A percentile compares a stretch with the other conserved stretches of the same genome.
Conservation (phyloP, 92 coral and sea anemone species). For the Porites evermanni region DNA sequence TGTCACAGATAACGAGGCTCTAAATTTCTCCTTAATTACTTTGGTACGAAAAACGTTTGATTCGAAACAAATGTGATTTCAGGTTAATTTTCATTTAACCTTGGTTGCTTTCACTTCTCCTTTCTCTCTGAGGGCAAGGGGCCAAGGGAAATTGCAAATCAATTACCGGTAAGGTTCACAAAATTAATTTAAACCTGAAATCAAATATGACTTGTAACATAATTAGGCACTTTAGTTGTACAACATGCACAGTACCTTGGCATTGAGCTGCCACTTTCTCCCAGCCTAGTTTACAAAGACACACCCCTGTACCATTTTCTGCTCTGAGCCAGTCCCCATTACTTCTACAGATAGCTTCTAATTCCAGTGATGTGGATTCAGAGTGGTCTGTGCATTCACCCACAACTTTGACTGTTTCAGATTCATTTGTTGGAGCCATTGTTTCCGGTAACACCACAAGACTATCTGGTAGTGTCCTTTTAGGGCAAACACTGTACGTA, state of each 20-base stretch:
- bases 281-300: slow-evolving; percentile 76
- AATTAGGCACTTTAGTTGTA: no score
- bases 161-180: no score
- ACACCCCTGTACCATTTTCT: slow-evolving; percentile 31
- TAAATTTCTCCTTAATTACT: neutral
- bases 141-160: no score
- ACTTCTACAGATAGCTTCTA: slow-evolving; percentile 68
- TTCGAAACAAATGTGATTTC: neutral
- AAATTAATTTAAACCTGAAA: no score
- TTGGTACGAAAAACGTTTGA: neutral
- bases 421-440: slow-evolving; percentile 70
- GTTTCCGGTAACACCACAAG: slow-evolving; percentile 60
- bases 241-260: slow-evolving; percentile 33
- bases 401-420: slow-evolving; percentile 49
- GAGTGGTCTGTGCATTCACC: slow-evolving; percentile 66
- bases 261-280: slow-evolving; percentile 40
- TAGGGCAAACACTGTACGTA: slow-evolving; percentile 64
- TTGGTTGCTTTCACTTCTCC: no score
- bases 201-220: no score
- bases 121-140: no score
- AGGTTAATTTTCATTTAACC: no score
- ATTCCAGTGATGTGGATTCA: slow-evolving; percentile 43
- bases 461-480: slow-evolving; percentile 56
- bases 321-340: slow-evolving; percentile 68
- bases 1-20: neutral